Evolutionary conservation across 2,797 vertebrate genomes (phyloP), one percentile per base, ranked within the genome.

Genomic region (Meda fulgida): DNA sequence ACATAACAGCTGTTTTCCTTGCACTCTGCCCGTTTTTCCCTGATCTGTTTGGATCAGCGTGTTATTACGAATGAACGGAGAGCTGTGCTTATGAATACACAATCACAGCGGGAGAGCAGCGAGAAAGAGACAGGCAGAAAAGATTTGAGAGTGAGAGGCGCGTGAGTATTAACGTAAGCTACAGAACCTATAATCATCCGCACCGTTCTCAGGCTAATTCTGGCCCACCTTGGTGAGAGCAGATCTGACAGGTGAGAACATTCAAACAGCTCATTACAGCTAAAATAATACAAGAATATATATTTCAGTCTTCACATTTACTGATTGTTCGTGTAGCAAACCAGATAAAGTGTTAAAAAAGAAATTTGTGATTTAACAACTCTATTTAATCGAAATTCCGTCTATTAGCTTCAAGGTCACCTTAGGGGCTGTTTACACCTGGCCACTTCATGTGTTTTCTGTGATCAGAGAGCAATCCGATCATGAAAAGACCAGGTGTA

Each of bases 11-110:
- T 84, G 76, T 84, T 84, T 78, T 78, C 26, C 71, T 76, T 75
- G 60, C 29, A 69, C 43, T 84, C 81, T 83, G 40, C 29, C 46
- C 29, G 19, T 58, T 76, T 80, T 71, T 38, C 2, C 60, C 67
- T 60, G 73, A 77, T 83, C 86, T 85, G 86, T 81, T 87, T 72
- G 86, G 78, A 80, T 87, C 78, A 81, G 80, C 73, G 38, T 81
- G 78, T 84, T 83, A 84, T 84, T 70, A 83, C 66, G 46, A 80
- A 72, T 73, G 78, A 87, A 67, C 29, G 5, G 38, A 77, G 70
- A 80, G 70, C 79, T 76, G 60, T n/a, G 71, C 53, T 66, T 82
- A 71, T 83, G 81, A 82, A 84, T 83, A 71, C 81, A 63, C 65
- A 80, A 84, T 80, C 66, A 85, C 77, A 48, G 48, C 58, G 31